phyloP scores from a whole-genome alignment of 2,888 invertebrate species.

The Dromius quadrimaculatus region DNA sequence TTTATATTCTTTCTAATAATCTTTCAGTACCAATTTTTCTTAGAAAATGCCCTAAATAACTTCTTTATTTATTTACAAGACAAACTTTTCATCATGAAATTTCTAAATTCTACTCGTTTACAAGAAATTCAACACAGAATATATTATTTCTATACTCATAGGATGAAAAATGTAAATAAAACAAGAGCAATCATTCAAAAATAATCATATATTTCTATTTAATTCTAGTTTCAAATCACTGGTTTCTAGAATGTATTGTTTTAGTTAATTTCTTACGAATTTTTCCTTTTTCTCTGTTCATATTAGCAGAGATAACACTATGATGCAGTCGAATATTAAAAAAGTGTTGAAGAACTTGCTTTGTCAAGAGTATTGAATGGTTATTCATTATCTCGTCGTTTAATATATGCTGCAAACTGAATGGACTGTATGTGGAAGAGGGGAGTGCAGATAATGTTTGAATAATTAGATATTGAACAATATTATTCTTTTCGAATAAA shows the following conservation, averaged over 20 bases:
- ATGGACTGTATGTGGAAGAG: neutral
- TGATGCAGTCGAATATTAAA: slow-evolving; percentile 12
- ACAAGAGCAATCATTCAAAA: no score
- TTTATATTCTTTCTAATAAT: no score
- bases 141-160: no score
- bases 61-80: no score
- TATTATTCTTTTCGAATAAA: neutral
- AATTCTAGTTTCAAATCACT: no score
- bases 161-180: no score
- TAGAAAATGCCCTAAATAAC: no score
- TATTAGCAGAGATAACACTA: neutral
- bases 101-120: no score
- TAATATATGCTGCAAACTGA: slow-evolving; percentile 3
- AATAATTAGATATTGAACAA: neutral
- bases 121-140: no score
- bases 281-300: slow-evolving; percentile 4
- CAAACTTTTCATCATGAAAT: no score
- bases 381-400: neutral
- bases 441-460: slow-evolving; percentile 8
- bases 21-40: no score
- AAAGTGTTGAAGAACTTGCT: neutral
- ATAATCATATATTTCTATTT: no score
- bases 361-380: neutral
- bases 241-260: neutral
- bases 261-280: slow-evolving; percentile 4